Evolutionary conservation across 1,140 invertebrate genomes (phyloP).

Genomic region (Leguminivora glycinivorella): DNA sequence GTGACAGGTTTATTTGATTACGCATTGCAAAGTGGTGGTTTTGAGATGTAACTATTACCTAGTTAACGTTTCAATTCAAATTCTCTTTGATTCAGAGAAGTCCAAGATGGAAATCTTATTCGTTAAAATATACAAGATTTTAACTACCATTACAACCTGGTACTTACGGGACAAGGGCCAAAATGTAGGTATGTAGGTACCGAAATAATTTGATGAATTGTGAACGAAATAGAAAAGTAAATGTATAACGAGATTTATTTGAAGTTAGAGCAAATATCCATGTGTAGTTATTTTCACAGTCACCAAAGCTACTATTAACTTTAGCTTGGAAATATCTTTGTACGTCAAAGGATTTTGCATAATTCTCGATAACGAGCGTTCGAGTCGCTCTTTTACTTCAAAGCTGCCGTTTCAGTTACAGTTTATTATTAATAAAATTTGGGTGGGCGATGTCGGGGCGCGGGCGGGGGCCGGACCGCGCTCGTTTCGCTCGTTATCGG

Average conservation of each 20-base stretch:
- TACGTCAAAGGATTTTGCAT: conserved; percentile 68
- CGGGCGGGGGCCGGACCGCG: conserved; percentile 47
- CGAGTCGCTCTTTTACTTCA: conserved; percentile 68
- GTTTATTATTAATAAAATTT: conserved; percentile 77
- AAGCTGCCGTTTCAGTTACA: conserved; percentile 72
- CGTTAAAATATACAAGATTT: too few relatives aligned
- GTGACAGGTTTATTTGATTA: not conserved
- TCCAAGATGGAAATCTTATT: too few relatives aligned
- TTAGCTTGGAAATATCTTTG: conserved; percentile 43
- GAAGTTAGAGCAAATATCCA: conserved; percentile 14
- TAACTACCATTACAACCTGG: too few relatives aligned
- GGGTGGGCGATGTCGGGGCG: conserved; percentile 46
- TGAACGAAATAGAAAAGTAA: not conserved
- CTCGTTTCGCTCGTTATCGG: conserved; percentile 75
- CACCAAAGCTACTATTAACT: conserved; percentile 24
- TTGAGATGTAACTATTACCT: too few relatives aligned
- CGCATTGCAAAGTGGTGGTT: not conserved
- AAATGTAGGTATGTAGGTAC: too few relatives aligned
- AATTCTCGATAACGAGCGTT: conserved; percentile 72
- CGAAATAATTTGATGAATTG: not conserved
- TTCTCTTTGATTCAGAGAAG: too few relatives aligned
- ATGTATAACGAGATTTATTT: conserved; percentile 11
- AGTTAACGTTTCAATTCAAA: too few relatives aligned
- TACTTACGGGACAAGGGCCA: not conserved
- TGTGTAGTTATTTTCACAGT: conserved; percentile 25